Conservation (phyloP, 2,113 vertebrate genomes). For the Patagioenas fasciata region DNA sequence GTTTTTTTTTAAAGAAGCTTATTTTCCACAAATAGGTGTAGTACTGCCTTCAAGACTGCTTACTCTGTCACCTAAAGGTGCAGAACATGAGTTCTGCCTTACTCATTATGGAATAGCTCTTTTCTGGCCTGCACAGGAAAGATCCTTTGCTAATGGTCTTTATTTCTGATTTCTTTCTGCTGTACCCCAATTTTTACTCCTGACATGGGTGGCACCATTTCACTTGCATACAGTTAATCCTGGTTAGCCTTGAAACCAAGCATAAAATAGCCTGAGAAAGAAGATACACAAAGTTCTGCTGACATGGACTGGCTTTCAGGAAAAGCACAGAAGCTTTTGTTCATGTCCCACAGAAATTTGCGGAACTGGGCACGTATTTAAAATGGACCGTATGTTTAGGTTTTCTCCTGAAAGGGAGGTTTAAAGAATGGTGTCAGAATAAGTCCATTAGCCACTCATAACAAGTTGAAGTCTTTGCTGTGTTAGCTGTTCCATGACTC, state of each 20-base stretch:
- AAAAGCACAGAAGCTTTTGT: background rate
- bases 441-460: background rate
- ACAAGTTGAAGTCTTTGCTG: background rate
- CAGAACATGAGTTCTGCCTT: background rate
- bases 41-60: background rate
- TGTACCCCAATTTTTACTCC: background rate
- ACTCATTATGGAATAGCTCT: background rate
- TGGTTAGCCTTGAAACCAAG: background rate
- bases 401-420: background rate
- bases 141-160: background rate
- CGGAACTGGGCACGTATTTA: background rate
- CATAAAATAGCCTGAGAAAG: background rate
- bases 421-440: background rate
- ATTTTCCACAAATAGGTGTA: background rate
- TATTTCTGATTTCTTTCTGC: background rate
- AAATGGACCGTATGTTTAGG: background rate
- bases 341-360: background rate
- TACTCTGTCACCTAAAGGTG: background rate
- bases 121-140: background rate
- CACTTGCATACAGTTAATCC: background rate
- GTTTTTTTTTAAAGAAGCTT: background rate
- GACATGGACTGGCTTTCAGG: background rate
- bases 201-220: background rate
- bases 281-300: background rate
- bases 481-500: slow-evolving; percentile 6